Base-by-base conservation (phyloP, 2,888 invertebrate genomes). In the Hyposoter dolosus region DNA sequence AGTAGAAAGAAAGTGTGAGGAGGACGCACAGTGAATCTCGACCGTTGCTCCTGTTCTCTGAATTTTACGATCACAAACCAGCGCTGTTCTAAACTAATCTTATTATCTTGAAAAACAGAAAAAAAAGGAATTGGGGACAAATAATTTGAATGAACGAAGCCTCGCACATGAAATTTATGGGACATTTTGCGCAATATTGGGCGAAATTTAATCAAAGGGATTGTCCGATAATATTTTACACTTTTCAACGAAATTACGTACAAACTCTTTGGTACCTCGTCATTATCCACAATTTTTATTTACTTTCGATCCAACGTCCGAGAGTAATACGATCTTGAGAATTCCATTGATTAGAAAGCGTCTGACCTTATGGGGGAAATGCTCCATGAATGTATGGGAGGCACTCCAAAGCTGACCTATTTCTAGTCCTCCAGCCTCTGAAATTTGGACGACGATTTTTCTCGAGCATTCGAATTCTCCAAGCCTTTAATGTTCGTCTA, bases 21-120 rank as follows among this genome's bases (percentile, higher is more conserved):
- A 83, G 50, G 66, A 71, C 53, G 53, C 43, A 65, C 45, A 75
- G 66, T 45, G 72, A 85, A 80, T 80, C 87, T 88, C 84, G 84
- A 85, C 88, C 87, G 89, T 84, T 86, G 89, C 89, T 91, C 87
- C 88, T 63, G 74, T 50, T 40, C 88, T 88, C 89, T 88, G 88
- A 89, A 90, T 89, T 90, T 91, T 91, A 91, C 91, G 91, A 92
- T 92, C 66, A 82, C 72, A 45, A 74, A 78, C 23, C 90, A 91
- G 90, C 91, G 89, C 90, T 89, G 89, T 91, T 88, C 88, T 82
- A 89, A 89, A 89, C 88, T 90, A 91, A 92, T 90, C 91, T 91
- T 90, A 90, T 90, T 90, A 89, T 88, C 90, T 88, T 89, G 76
- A 66, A 56, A 75, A 65, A 47, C 50, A 9, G 45, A 32, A 63